Evolutionary conservation across 2,888 invertebrate species (phyloP).

Genomic region (Limnephilus lunatus): DNA sequence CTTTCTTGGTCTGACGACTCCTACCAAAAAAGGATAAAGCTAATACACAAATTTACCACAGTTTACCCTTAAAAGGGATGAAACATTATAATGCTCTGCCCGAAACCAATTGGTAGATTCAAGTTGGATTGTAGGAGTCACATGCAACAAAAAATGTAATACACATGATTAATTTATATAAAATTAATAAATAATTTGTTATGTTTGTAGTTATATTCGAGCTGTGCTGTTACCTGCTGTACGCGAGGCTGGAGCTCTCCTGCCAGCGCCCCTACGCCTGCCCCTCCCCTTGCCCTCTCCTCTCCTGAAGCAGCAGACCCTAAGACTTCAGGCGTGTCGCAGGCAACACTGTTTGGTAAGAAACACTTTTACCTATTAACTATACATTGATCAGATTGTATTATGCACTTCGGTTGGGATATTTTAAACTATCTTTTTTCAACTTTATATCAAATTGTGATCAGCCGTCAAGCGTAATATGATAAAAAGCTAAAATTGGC

Average conservation of each 20-base stretch:
- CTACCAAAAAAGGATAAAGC: not conserved
- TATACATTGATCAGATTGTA: too few species aligned
- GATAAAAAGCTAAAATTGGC: too few species aligned
- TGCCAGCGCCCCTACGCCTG: constrained; percentile 74
- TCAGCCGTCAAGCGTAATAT: too few species aligned
- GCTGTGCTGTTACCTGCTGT: constrained; percentile 62
- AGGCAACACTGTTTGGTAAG: constrained; percentile 84
- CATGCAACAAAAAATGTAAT: too few species aligned
- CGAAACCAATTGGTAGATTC: too few species aligned
- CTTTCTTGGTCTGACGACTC: not conserved
- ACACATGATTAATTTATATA: too few species aligned
- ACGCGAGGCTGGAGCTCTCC: constrained; percentile 78
- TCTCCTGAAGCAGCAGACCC: constrained; percentile 59
- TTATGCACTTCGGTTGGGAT: not conserved
- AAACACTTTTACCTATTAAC: not conserved
- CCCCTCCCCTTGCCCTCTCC: constrained; percentile 63
- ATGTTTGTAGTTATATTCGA: constrained; percentile 60
- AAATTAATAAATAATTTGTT: not conserved
- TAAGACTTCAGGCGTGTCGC: constrained; percentile 73
- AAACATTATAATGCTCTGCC: too few species aligned
- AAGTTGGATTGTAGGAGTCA: too few species aligned
- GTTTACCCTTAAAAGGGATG: too few species aligned
- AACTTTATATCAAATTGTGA: too few species aligned
- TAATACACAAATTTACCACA: too few species aligned
- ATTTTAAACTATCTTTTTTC: not conserved